These are phyloP conservation scores for Tenthredo notha DNA, from an alignment of 2,888 invertebrate species.

Conservation along the genomic window DNA sequence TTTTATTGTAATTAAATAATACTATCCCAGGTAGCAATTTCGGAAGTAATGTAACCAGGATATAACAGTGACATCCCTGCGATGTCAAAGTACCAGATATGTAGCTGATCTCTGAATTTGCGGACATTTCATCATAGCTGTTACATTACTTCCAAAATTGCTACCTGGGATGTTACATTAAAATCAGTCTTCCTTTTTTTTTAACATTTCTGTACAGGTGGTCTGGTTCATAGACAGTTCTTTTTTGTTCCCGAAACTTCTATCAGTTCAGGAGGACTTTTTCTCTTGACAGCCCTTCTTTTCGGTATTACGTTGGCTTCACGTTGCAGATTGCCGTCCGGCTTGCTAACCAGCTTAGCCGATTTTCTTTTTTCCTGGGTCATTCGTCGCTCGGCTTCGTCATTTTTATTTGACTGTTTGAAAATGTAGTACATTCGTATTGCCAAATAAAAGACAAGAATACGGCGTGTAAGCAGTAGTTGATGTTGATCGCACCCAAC, in stretches of 20 bases:
- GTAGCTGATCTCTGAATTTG: too few species aligned
- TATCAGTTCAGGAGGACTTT: not conserved
- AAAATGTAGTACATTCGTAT: constrained; percentile 55
- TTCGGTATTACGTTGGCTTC: not conserved
- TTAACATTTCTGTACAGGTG: too few species aligned
- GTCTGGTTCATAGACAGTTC: constrained; percentile 1
- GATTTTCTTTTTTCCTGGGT: constrained; percentile 40
- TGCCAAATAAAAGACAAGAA: constrained; percentile 53
- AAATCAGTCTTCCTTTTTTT: too few species aligned
- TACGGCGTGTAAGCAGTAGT: constrained; percentile 17
- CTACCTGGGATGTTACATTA: too few species aligned
- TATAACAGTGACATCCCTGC: too few species aligned
- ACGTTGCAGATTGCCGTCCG: not conserved
- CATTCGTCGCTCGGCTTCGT: constrained; percentile 1
- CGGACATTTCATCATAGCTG: too few species aligned
- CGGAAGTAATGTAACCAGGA: too few species aligned
- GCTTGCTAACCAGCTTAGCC: constrained; percentile 12
- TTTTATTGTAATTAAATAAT: constrained; percentile 18
- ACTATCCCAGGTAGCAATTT: too few species aligned
- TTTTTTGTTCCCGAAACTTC: not conserved
- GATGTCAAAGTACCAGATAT: too few species aligned
- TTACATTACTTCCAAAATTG: too few species aligned
- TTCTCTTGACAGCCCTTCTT: not conserved
- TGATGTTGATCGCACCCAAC: constrained; percentile 55
- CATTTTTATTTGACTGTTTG: constrained; percentile 54